Evolutionary conservation across 2,888 invertebrate species (phyloP).

Genomic region (Rhingia campestris): DNA sequence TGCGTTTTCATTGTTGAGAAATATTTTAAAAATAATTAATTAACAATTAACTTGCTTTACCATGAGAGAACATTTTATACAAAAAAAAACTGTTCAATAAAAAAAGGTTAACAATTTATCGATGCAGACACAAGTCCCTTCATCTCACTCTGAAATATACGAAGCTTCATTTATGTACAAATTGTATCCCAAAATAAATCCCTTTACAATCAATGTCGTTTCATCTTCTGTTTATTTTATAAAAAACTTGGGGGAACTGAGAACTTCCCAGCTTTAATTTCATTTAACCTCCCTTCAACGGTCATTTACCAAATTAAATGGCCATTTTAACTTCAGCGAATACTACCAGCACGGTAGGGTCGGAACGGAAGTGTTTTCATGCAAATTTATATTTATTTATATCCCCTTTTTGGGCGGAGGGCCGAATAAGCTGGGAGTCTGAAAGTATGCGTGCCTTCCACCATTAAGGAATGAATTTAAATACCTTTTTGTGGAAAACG

Average conservation of each 20-base stretch:
- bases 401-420: neutral
- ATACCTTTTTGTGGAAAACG: conserved; percentile 18
- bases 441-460: conserved; percentile 1
- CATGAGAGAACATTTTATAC: no score
- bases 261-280: conserved; percentile 44
- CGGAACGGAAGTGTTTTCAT: conserved; percentile 22
- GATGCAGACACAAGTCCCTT: no score
- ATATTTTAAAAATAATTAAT: no score
- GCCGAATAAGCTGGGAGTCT: neutral
- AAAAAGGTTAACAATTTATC: no score
- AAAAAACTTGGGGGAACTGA: conserved; percentile 14
- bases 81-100: no score
- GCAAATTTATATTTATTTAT: conserved; percentile 27
- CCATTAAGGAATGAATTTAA: conserved; percentile 40
- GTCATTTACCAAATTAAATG: conserved; percentile 50
- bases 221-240: no score
- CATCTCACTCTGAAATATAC: no score
- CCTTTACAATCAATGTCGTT: no score
- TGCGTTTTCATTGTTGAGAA: no score
- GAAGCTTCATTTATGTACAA: no score
- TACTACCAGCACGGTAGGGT: conserved; percentile 16
- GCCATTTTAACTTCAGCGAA: conserved; percentile 18
- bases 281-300: conserved; percentile 22
- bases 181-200: no score
- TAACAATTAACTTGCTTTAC: no score